Percentiles rank a stretch among this genome's conserved stretches.
phyloP scores from a whole-genome alignment of 2,888 invertebrate genomes.

The Xanthia togata region DNA sequence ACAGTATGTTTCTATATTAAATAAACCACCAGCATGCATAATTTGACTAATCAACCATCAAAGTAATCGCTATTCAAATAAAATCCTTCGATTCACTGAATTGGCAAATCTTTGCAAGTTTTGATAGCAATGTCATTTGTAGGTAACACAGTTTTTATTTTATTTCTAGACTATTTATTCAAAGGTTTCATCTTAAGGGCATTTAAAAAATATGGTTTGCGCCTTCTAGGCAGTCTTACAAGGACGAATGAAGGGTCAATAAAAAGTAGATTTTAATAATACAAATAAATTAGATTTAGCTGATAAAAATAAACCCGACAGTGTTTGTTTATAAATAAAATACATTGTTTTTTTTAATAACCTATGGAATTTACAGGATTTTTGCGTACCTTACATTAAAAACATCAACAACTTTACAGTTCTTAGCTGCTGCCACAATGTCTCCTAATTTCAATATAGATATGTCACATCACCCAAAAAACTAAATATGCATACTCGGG shows the following conservation, averaged over 20 bases:
- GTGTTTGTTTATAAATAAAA: neutral
- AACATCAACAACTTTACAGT: neutral
- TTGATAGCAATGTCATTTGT: constrained; percentile 16
- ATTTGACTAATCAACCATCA: constrained; percentile 5
- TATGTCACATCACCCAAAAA: neutral
- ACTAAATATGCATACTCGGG: too few species aligned
- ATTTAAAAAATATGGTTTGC: neutral
- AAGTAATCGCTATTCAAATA: constrained; percentile 17
- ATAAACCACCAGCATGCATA: neutral
- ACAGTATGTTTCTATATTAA: neutral
- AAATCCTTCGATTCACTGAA: constrained; percentile 34
- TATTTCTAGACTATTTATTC: neutral
- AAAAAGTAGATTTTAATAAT: neutral
- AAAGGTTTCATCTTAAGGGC: neutral
- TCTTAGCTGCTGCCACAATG: neutral
- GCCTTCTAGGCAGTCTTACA: too few species aligned
- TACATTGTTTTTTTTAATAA: neutral
- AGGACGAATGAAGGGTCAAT: neutral
- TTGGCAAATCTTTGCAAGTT: constrained; percentile 1
- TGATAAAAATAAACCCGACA: neutral
- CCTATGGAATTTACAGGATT: neutral
- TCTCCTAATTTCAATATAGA: neutral
- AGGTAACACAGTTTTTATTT: neutral
- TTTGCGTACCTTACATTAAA: neutral
- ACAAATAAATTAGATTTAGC: neutral